A percentile compares a stretch with the other conserved stretches of the same genome.
Conservation (phyloP, 2,888 invertebrate species). For the Hyalella azteca region DNA sequence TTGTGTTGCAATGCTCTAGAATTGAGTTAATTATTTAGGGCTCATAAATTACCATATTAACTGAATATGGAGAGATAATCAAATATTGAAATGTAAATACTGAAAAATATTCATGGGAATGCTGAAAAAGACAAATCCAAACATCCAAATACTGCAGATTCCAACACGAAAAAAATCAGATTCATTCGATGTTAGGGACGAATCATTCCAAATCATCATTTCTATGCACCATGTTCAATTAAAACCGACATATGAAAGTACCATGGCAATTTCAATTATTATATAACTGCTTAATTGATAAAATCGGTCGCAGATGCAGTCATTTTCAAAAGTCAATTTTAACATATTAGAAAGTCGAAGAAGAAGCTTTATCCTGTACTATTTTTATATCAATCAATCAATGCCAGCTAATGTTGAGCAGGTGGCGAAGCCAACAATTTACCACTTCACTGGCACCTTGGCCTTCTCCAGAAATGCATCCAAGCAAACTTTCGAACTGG, state of each 20-base stretch:
- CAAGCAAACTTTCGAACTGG: not conserved
- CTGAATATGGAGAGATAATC: not conserved
- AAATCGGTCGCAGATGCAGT: not conserved
- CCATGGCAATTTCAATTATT: not conserved
- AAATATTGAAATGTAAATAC: not conserved
- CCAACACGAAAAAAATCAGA: too few relatives aligned
- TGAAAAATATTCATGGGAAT: not conserved
- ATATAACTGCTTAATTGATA: not conserved
- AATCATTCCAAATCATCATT: too few relatives aligned
- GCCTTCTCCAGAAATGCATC: not conserved
- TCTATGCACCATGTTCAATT: not conserved
- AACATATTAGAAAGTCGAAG: not conserved
- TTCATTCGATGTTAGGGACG: too few relatives aligned
- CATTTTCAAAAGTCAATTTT: not conserved
- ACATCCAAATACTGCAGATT: not conserved
- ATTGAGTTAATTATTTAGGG: not conserved
- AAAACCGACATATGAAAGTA: not conserved
- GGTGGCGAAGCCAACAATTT: not conserved
- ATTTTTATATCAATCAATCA: too few relatives aligned
- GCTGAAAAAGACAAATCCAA: not conserved
- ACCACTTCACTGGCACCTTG: not conserved
- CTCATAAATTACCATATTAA: not conserved
- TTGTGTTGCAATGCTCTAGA: not conserved
- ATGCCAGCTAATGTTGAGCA: not conserved
- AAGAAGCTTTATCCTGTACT: not conserved